Conservation (phyloP, 2,797 vertebrate genomes). For the Notolabrus celidotus region DNA sequence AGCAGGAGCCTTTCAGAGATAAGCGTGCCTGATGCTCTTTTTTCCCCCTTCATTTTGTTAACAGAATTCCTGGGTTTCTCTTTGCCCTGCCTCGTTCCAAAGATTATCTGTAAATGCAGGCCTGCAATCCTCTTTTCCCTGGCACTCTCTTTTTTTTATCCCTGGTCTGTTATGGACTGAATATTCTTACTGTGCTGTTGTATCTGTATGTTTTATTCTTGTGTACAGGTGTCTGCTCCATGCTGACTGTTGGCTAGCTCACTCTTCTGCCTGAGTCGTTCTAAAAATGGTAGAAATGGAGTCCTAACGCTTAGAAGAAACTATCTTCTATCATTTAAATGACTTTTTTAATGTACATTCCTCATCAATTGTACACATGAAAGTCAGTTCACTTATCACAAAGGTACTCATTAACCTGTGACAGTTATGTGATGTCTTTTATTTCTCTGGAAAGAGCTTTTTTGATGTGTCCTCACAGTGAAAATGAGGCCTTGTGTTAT, state of each 20-base stretch:
- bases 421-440: not conserved
- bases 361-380: not conserved
- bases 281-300: not conserved
- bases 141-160: conserved; percentile 62
- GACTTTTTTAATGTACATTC: not conserved
- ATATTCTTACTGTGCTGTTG: conserved; percentile 45
- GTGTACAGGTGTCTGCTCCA: conserved; percentile 38
- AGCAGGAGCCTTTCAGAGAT: conserved; percentile 76
- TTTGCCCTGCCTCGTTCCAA: conserved; percentile 66
- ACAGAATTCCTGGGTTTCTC: conserved; percentile 77
- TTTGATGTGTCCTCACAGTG: not conserved
- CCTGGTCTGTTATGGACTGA: conserved; percentile 45
- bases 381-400: not conserved
- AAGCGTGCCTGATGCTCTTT: conserved; percentile 74
- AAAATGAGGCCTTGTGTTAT: not conserved
- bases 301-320: not conserved
- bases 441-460: not conserved
- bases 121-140: conserved; percentile 80
- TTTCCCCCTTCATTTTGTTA: conserved; percentile 68
- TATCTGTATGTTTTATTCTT: conserved; percentile 30
- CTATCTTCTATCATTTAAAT: not conserved
- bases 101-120: conserved; percentile 83
- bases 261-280: not conserved
- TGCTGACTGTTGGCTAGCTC: not conserved
- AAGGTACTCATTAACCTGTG: not conserved